phyloP scores from a whole-genome alignment of 2,888 invertebrate genomes.

The Spodoptera picta region DNA sequence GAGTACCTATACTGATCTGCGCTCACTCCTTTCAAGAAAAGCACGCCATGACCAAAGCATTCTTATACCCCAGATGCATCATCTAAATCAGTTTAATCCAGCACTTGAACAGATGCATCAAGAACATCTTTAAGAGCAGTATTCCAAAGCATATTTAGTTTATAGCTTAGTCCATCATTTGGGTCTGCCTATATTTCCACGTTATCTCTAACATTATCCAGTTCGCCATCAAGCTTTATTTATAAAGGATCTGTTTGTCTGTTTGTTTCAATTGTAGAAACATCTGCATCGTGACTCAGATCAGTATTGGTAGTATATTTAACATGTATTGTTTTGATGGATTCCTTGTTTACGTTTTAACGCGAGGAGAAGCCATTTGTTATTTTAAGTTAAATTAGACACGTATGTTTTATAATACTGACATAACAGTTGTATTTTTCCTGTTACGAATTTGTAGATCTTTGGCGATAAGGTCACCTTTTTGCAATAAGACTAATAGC shows the following conservation, averaged over 20 bases:
- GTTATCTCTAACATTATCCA: constrained; percentile 37
- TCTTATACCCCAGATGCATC: too few species aligned
- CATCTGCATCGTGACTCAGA: constrained; percentile 42
- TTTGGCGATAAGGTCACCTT: too few species aligned
- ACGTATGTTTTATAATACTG: background rate
- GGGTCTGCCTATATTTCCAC: constrained; percentile 13
- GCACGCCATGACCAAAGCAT: too few species aligned
- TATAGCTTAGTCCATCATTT: constrained; percentile 31
- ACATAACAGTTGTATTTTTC: too few species aligned
- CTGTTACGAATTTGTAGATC: too few species aligned
- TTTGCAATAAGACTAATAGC: too few species aligned
- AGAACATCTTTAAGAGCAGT: background rate
- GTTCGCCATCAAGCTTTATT: constrained; percentile 36
- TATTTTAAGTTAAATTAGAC: background rate
- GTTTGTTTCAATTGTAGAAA: constrained; percentile 26
- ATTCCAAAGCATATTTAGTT: constrained; percentile 28
- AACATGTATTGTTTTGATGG: constrained; percentile 20
- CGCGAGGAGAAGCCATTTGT: too few species aligned
- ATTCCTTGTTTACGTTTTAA: constrained; percentile 12
- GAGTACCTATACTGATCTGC: too few species aligned
- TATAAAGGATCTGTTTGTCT: constrained; percentile 35
- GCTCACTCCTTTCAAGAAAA: too few species aligned
- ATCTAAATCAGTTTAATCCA: background rate
- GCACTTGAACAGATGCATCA: constrained; percentile 36
- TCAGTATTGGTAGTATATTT: constrained; percentile 31